These are phyloP conservation scores for Alexandromys fortis DNA, from an alignment of 2,113 vertebrate species.

Conservation along the genomic window DNA sequence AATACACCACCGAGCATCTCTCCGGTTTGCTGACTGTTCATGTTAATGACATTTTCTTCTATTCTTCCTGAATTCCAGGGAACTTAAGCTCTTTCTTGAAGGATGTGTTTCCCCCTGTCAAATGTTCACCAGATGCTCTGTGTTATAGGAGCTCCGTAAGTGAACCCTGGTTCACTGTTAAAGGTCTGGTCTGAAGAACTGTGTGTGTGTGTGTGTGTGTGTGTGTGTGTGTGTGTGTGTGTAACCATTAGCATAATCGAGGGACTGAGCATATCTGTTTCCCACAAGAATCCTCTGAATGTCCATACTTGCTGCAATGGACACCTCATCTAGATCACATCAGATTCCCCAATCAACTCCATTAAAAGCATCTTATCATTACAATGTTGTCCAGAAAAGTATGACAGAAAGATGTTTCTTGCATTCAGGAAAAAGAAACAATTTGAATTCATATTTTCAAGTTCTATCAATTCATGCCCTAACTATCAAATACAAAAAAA, in stretches of 20 bases:
- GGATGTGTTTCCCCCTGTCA: conserved; percentile 44
- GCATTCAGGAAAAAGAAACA: background rate
- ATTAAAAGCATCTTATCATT: background rate
- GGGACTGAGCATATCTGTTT: background rate
- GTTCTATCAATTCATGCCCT: background rate
- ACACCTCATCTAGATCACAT: background rate
- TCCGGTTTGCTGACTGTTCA: conserved; percentile 49
- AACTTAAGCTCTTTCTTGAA: conserved; percentile 45
- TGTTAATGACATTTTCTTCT: conserved; percentile 49
- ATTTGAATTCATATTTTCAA: background rate
- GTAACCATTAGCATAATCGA: background rate
- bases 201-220: background rate
- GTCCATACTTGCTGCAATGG: background rate
- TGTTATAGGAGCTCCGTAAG: conserved; percentile 9
- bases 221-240: background rate
- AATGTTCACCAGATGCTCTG: conserved; percentile 62
- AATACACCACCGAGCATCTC: conserved; percentile 45
- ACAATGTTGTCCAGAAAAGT: background rate
- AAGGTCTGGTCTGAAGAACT: background rate
- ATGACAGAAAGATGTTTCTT: conserved; percentile 12
- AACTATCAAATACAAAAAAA: background rate
- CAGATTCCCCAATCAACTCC: background rate
- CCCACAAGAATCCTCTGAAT: background rate
- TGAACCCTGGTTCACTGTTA: conserved; percentile 38
- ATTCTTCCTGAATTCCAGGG: conserved; percentile 46